Base-by-base conservation (phyloP, 2,797 vertebrate species). In the Nothura maculosa region DNA sequence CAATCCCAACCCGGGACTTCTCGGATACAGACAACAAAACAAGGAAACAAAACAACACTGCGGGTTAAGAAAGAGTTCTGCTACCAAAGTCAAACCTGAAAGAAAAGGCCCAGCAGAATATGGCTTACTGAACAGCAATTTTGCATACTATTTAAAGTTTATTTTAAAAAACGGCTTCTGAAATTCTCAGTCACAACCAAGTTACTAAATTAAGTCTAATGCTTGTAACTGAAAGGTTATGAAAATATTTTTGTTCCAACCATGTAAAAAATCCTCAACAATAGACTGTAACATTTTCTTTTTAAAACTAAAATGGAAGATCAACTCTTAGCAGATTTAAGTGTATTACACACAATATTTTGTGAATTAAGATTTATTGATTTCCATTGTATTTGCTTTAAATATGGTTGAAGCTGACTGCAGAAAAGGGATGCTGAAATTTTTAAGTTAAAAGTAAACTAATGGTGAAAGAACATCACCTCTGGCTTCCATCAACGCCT, bases 371-470 rank as follows among this genome's bases (percentile, higher is more conserved):
- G 93, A 93, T 97, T 98, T 98, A 98, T 97, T 98, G 96, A 97
- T 98, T 97, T 98, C 96, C 96, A 97, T 90, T 52, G 85, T 95
- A 97, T 91, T 97, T 95, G 97, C 96, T 97, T 98, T 97, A 97
- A 98, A 98, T 98, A 98, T 92, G 97, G 96, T 97, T 93, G 97
- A 98, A 97, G 97, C 97, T 97, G 97, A 97, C 97, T 98, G 97
- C 97, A 97, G 97, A 97, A 96, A 96, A 96, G 92, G 97, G 97
- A 97, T 95, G 94, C 69, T 96, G 97, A 96, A 97, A 95, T 97
- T 95, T 95, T 98, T 97, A 98, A 97, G 97, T 98, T 98, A 98
- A 97, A 98, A 98, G 97, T 97, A 97, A 98, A 98, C 98, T 98
- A 98, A 97, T 94, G 97, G 97, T 97, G 97, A 97, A 97, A 98